A percentile compares a stretch with the other conserved stretches of the same genome.
phyloP scores from a whole-genome alignment of 1,140 invertebrate species.

The Carposina sasakii region DNA sequence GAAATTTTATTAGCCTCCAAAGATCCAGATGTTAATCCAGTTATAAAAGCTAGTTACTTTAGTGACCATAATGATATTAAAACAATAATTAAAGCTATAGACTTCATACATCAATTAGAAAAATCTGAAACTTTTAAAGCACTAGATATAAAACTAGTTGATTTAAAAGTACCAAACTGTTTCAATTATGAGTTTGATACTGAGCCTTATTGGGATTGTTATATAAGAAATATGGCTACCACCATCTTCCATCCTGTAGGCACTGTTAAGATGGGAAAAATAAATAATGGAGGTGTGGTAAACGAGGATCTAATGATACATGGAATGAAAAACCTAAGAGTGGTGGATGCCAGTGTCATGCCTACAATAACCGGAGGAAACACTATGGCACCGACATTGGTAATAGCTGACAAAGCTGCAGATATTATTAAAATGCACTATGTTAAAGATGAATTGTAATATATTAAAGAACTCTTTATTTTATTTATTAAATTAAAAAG shows the following conservation, averaged over 20 bases:
- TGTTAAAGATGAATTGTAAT: conserved; percentile 35
- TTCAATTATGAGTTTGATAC: conserved; percentile 57
- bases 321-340: conserved; percentile 79
- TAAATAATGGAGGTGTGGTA: conserved; percentile 77
- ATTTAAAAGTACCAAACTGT: conserved; percentile 63
- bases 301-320: conserved; percentile 79
- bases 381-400: conserved; percentile 84
- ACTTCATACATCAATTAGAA: conserved; percentile 59
- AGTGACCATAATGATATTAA: conserved; percentile 80
- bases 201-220: conserved; percentile 78
- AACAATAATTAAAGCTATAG: conserved; percentile 77
- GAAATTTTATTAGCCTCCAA: conserved; percentile 47
- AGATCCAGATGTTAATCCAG: conserved; percentile 73
- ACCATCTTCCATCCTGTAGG: conserved; percentile 82
- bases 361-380: conserved; percentile 82
- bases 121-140: conserved; percentile 54
- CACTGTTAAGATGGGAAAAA: conserved; percentile 84
- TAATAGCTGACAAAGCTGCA: conserved; percentile 85
- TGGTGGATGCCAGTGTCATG: conserved; percentile 88
- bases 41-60: conserved; percentile 87
- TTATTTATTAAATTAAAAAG: no score
- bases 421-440: conserved; percentile 80
- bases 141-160: conserved; percentile 50
- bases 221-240: conserved; percentile 74
- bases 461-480: no score